Conservation (phyloP, 1,140 invertebrate genomes). For the Formica exsecta region DNA sequence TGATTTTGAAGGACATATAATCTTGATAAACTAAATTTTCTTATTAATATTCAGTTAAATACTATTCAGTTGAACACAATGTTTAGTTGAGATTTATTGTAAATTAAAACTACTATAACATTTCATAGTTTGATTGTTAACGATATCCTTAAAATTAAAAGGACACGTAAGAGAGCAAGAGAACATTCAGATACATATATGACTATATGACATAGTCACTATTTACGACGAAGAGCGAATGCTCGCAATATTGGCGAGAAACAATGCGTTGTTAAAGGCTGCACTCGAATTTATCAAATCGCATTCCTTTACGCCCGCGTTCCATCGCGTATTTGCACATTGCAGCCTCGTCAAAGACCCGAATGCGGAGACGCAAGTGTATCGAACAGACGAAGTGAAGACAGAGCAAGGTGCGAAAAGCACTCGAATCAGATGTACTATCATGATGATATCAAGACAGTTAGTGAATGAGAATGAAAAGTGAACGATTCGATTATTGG, state of each 20-base stretch:
- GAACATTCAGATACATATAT: background rate
- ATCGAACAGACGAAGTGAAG: background rate
- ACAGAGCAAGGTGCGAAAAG: background rate
- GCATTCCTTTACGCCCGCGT: conserved; percentile 29
- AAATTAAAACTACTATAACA: background rate
- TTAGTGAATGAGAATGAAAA: background rate
- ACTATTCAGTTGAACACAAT: too few relatives aligned
- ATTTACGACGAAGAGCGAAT: conserved; percentile 6
- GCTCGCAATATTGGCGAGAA: background rate
- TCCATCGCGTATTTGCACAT: conserved; percentile 25
- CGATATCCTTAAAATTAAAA: background rate
- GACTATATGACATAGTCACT: background rate
- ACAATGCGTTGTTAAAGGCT: conserved; percentile 8
- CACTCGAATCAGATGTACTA: conserved; percentile 18
- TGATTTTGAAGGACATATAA: too few relatives aligned
- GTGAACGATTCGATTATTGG: background rate
- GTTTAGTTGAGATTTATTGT: background rate
- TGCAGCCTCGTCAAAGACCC: conserved; percentile 11
- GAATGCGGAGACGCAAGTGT: background rate
- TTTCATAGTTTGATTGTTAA: background rate
- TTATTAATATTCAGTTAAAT: too few relatives aligned
- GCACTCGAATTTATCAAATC: conserved; percentile 67
- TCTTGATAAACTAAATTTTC: too few relatives aligned
- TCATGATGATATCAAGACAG: background rate
- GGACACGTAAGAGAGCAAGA: background rate